phyloP scores from a whole-genome alignment of 2,888 invertebrate species.

The Troilus luridus region DNA sequence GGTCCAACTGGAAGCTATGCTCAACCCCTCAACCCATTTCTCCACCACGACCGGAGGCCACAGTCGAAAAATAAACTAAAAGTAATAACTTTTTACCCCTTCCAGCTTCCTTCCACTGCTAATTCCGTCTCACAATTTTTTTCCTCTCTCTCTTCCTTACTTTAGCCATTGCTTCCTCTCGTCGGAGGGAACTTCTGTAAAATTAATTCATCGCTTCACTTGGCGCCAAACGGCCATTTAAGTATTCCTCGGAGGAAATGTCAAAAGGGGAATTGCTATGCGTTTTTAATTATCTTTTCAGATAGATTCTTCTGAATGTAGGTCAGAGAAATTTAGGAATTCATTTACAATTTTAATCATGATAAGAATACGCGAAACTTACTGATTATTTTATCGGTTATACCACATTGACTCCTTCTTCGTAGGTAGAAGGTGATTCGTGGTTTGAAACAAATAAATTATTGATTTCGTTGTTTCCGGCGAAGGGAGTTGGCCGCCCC shows the following conservation, averaged over 20 bases:
- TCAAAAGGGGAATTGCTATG: neutral
- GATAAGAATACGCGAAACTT: too few species aligned
- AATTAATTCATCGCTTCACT: conserved; percentile 12
- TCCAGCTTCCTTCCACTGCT: neutral
- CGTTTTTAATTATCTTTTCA: neutral
- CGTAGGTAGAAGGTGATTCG: too few species aligned
- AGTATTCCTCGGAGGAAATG: neutral
- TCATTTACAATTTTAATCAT: too few species aligned
- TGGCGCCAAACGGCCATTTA: neutral
- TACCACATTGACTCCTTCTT: too few species aligned
- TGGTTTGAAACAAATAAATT: too few species aligned
- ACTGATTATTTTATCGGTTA: too few species aligned
- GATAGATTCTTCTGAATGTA: neutral
- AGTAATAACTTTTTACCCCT: conserved; percentile 26
- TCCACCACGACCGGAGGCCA: too few species aligned
- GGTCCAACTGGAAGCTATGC: neutral
- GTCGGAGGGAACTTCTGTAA: neutral
- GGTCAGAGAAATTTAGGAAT: neutral
- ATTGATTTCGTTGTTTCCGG: too few species aligned
- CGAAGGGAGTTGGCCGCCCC: too few species aligned
- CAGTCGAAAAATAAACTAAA: neutral
- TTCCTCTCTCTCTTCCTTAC: neutral
- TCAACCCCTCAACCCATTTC: neutral
- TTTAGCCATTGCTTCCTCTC: neutral
- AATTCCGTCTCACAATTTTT: neutral